Percentiles rank a stretch among this genome's conserved stretches.
Conservation (phyloP, 2,888 invertebrate genomes). For the Leptopilina myrica region DNA sequence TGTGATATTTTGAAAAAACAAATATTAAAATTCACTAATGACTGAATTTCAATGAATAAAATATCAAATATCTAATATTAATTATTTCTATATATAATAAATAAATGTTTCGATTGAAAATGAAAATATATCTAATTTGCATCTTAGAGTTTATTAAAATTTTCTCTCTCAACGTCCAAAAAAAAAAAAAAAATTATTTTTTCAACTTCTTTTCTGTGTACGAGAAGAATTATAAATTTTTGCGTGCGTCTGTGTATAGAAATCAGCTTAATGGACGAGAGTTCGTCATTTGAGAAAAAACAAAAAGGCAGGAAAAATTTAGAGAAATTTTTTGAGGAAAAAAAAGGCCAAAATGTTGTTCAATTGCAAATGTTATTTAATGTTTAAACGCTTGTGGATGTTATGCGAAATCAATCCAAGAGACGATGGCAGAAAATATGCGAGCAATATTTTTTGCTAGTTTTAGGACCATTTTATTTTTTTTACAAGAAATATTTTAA, state of each 20-base stretch:
- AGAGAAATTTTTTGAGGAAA: constrained; percentile 64
- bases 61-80: too few species aligned
- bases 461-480: neutral
- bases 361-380: constrained; percentile 66
- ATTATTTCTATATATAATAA: too few species aligned
- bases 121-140: too few species aligned
- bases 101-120: too few species aligned
- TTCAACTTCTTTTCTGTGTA: constrained; percentile 42
- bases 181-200: neutral
- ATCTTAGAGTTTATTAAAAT: too few species aligned
- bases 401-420: constrained; percentile 34
- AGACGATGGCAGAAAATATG: neutral
- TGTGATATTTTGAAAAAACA: neutral
- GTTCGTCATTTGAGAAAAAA: neutral
- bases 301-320: constrained; percentile 54
- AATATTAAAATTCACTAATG: too few species aligned
- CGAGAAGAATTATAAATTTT: constrained; percentile 51
- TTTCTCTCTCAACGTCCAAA: too few species aligned
- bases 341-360: constrained; percentile 75
- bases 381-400: constrained; percentile 52
- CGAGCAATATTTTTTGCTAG: constrained; percentile 26
- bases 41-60: too few species aligned
- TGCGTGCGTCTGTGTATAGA: constrained; percentile 58
- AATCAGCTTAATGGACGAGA: constrained; percentile 57
- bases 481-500: too few species aligned